Evolutionary conservation across 2,888 invertebrate genomes (phyloP).

Genomic region (Drosophila rubida): DNA sequence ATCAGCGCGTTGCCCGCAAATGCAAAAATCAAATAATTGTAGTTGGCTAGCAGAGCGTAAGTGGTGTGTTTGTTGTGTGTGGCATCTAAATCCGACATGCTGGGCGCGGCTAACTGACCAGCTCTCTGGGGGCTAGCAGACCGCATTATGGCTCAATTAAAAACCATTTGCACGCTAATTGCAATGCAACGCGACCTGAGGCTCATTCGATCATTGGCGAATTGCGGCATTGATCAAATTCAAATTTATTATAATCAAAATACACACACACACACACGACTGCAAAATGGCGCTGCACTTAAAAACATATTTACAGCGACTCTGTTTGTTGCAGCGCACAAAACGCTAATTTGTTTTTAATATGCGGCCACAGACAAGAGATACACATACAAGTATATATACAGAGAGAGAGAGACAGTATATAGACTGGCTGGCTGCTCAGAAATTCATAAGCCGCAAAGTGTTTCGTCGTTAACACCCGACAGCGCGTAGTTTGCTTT

Average conservation of each 20-base stretch:
- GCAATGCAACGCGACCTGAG: constrained; percentile 32
- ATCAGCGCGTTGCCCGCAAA: constrained; percentile 26
- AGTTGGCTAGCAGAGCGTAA: background rate
- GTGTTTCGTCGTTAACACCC: constrained; percentile 78
- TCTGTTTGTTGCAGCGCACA: constrained; percentile 26
- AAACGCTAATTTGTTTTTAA: constrained; percentile 77
- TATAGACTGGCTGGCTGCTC: constrained; percentile 29
- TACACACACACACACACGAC: constrained; percentile 52
- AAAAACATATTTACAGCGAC: constrained; percentile 59
- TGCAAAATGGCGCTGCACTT: constrained; percentile 48
- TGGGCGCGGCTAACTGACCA: constrained; percentile 47
- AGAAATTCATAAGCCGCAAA: constrained; percentile 73
- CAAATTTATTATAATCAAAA: constrained; percentile 43
- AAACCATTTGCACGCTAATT: constrained; percentile 72
- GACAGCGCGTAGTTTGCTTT: constrained; percentile 8
- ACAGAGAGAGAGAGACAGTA: background rate
- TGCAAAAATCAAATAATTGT: constrained; percentile 9
- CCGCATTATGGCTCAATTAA: constrained; percentile 78
- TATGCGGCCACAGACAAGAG: constrained; percentile 51
- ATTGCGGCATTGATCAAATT: constrained; percentile 50
- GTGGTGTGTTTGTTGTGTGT: no score
- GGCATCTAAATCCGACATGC: constrained; percentile 3
- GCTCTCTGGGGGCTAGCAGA: constrained; percentile 48
- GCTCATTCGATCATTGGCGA: constrained; percentile 19
- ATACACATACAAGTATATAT: constrained; percentile 4